These are phyloP conservation scores for Noctua fimbriata DNA, from an alignment of 2,888 invertebrate genomes.

Conservation along the genomic window DNA sequence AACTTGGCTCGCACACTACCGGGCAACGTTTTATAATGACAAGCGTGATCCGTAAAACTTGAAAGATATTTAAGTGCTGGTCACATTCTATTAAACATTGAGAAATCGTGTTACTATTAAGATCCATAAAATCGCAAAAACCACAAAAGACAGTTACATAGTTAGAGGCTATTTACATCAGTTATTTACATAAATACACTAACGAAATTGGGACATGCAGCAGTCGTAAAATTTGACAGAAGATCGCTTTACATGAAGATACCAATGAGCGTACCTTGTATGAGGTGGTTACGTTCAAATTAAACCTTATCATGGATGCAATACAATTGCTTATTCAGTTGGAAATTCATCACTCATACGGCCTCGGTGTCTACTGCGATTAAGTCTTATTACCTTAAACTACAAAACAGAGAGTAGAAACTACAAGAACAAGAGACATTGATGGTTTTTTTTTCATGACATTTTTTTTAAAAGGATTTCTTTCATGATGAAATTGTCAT, in stretches of 20 bases:
- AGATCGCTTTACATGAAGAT: conserved; percentile 22
- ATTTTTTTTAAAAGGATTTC: background rate
- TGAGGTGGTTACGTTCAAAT: background rate
- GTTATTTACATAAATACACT: conserved; percentile 70
- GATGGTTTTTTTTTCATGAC: background rate
- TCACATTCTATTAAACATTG: conserved; percentile 39
- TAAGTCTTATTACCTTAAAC: conserved; percentile 42
- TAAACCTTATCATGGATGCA: background rate
- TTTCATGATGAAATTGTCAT: conserved; percentile 28
- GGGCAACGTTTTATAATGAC: background rate
- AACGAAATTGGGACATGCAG: conserved; percentile 54
- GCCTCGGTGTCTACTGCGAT: conserved; percentile 9
- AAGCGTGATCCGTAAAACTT: conserved; percentile 12
- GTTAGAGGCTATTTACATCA: conserved; percentile 65
- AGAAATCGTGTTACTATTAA: conserved; percentile 25
- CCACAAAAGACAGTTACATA: conserved; percentile 44
- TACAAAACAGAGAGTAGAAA: conserved; percentile 15
- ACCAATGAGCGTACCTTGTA: background rate
- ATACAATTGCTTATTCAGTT: conserved; percentile 11
- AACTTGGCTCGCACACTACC: conserved; percentile 9
- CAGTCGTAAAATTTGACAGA: conserved; percentile 38
- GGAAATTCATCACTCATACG: conserved; percentile 1
- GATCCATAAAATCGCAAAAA: conserved; percentile 41
- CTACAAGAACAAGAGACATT: background rate
- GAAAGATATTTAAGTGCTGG: conserved; percentile 19